Evolutionary conservation across 2,113 vertebrate species (phyloP).

Genomic region (Saguinus midas): DNA sequence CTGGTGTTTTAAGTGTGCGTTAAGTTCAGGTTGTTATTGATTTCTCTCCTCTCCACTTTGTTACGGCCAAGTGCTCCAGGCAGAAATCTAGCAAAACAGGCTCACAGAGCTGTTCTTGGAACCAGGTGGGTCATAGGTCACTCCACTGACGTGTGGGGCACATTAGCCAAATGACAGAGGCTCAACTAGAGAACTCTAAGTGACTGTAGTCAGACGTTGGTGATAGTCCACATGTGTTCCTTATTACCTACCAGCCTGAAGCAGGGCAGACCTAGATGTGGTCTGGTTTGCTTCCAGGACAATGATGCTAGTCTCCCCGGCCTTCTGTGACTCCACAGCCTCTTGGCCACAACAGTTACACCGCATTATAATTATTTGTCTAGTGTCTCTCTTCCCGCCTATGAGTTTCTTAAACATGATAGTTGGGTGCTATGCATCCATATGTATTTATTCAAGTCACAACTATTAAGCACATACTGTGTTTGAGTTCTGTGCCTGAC

Average conservation of each 20-base stretch:
- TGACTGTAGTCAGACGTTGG: constrained; percentile 10
- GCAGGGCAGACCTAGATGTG: background rate
- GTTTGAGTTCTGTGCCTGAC: background rate
- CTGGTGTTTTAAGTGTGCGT: constrained; percentile 43
- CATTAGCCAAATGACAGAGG: constrained; percentile 68
- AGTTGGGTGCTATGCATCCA: background rate
- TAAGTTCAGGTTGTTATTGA: constrained; percentile 61
- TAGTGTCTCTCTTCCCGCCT: background rate
- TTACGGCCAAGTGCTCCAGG: constrained; percentile 50
- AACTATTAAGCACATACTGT: background rate
- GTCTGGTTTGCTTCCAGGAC: constrained; percentile 6
- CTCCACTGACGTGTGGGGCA: constrained; percentile 14
- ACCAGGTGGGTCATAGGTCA: constrained; percentile 64
- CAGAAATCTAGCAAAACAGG: constrained; percentile 60
- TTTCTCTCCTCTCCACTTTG: constrained; percentile 57
- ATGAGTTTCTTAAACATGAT: background rate
- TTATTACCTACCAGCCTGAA: background rate
- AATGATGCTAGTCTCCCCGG: background rate
- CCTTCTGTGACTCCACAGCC: background rate
- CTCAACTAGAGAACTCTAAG: constrained; percentile 49
- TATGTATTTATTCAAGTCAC: background rate
- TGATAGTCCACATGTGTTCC: background rate
- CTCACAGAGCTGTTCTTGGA: constrained; percentile 32
- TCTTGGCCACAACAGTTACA: background rate
- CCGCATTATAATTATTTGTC: background rate